Percentiles rank a stretch among this genome's conserved stretches.
Evolutionary conservation across 2,888 invertebrate genomes (phyloP).

Genomic region (Drosophila demipolita): DNA sequence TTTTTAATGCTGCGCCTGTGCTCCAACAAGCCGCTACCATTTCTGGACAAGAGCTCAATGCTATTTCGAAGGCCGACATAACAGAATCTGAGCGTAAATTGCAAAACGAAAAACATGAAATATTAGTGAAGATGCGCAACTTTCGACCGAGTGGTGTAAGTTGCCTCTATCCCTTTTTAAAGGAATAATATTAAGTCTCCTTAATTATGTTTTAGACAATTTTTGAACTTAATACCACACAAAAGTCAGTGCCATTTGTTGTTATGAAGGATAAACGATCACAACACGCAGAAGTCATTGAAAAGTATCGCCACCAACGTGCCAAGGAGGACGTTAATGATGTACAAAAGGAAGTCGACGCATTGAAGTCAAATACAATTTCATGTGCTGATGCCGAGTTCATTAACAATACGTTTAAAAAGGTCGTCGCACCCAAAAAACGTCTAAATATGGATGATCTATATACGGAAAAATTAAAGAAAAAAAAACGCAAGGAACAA

Average conservation of each 20-base stretch:
- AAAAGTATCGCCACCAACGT: conserved; percentile 84
- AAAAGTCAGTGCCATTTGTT: conserved; percentile 90
- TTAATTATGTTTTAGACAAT: conserved; percentile 87
- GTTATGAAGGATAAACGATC: conserved; percentile 96
- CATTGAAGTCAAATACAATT: conserved; percentile 48
- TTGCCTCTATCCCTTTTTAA: not conserved
- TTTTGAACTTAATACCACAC: conserved; percentile 94
- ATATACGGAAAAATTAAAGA: conserved; percentile 86
- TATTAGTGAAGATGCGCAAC: conserved; percentile 82
- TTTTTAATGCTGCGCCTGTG: conserved; percentile 76
- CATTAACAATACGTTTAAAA: conserved; percentile 87
- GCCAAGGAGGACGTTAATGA: conserved; percentile 80
- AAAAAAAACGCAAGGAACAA: conserved; percentile 85
- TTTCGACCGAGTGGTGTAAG: conserved; percentile 83
- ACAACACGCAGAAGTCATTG: conserved; percentile 87
- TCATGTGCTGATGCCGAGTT: conserved; percentile 86
- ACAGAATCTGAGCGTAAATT: conserved; percentile 77
- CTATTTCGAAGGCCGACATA: conserved; percentile 85
- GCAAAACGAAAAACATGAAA: conserved; percentile 82
- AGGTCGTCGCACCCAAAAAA: conserved; percentile 86
- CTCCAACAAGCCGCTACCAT: conserved; percentile 85
- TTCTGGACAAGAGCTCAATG: conserved; percentile 83
- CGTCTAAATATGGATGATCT: conserved; percentile 86
- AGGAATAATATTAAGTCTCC: not conserved
- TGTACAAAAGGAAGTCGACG: conserved; percentile 60